Base-by-base conservation (phyloP, 1,140 invertebrate genomes). In the Drosophila nasuta region DNA sequence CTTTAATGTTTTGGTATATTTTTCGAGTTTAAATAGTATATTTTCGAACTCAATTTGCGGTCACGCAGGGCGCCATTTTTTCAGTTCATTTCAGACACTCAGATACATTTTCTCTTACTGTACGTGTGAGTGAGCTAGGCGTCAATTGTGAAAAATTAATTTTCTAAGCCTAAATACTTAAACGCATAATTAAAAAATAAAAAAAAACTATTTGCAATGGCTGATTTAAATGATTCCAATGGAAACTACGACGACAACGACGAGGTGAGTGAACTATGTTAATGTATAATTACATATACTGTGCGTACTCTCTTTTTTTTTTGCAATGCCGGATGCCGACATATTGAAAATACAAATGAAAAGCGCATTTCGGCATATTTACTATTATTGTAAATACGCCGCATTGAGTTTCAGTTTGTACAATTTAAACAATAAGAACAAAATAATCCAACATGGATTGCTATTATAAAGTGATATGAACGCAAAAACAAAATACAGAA, bases 161-260 rank as follows among this genome's bases (percentile, higher is more conserved):
- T 46, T 49, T 41, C 7, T 62, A 56, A 48, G 3, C 51, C 43
- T 70, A 30, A 8, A 65, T 8, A 20, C 41, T 45, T 65, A 30
- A 33, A 15, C n/a, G 15, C 20, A 63, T 68, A 66, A 15, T 7
- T 52, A 20, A 41, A 33, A 52, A 51, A 17, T 17, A 17, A 17
- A 46, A 45, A 33, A 33, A 48, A 54, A 48, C 45, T 1, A 52
- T 72, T 45, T 62, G 35, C 20, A 70, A 88, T 88, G 85, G 81
- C 85, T 3, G 85, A 88, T 66, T 28, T 83, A 7, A 88, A 88
- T 25, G 85, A 88, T 67, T 88, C 85, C 5, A 92, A 92, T 70
- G 81, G 85, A 67, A 90, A 91, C 58, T 92, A 92, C 65, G 82
- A 89, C 45, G 78, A 92, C 62, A 77, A 91, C 35, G 89, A 92